A percentile compares a stretch with the other conserved stretches of the same genome.
Evolutionary conservation across 2,113 vertebrate species (phyloP).

Genomic region (Rattus rattus): DNA sequence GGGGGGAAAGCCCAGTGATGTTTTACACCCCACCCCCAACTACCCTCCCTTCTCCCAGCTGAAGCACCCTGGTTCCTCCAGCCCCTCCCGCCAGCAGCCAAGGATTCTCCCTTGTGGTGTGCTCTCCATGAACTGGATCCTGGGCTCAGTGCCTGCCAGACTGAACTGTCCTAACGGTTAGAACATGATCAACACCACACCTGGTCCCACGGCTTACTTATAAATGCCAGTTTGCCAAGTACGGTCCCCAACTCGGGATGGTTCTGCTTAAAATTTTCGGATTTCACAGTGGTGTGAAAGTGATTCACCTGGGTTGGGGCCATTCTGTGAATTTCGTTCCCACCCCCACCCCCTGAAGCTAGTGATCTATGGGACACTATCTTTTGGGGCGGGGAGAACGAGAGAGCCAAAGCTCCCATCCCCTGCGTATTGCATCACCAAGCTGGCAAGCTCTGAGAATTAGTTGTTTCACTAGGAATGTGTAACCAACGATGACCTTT

Average conservation of each 20-base stretch:
- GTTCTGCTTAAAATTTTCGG: background rate
- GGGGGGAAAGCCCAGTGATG: no score
- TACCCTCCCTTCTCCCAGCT: background rate
- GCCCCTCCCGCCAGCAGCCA: background rate
- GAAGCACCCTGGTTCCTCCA: background rate
- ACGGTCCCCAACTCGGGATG: background rate
- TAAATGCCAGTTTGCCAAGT: background rate
- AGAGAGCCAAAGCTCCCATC: background rate
- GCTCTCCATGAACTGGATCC: background rate
- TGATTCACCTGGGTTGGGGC: background rate
- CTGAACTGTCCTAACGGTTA: background rate
- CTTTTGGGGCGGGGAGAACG: background rate
- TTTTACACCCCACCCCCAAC: background rate
- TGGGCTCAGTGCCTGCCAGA: background rate
- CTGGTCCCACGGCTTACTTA: background rate
- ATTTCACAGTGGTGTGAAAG: background rate
- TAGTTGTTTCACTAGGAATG: background rate
- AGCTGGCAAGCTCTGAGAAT: background rate
- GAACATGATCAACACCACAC: background rate
- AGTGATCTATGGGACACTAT: background rate
- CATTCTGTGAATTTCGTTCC: background rate
- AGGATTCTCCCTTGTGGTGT: background rate
- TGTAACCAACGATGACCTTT: accelerated
- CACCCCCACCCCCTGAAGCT: accelerated
- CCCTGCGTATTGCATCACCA: background rate